Evolutionary conservation across 2,888 invertebrate genomes (phyloP), one percentile per base, ranked within the genome.

Genomic region (Brachyptera putata): DNA sequence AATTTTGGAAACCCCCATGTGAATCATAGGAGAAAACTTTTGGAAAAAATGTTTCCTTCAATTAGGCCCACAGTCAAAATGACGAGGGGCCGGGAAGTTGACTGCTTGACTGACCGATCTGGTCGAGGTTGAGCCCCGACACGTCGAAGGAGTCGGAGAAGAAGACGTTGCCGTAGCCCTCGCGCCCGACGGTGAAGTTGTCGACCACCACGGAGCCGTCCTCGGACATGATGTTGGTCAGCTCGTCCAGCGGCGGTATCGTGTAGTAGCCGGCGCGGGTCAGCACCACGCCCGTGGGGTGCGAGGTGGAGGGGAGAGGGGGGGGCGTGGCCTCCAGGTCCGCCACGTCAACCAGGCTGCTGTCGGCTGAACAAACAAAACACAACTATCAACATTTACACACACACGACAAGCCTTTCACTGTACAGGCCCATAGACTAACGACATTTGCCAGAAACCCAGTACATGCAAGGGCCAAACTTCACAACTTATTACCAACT

Each of bases 241-340:
- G 80, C 66, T 93, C 89, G 39, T 92, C 88, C 61, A 95, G 71
- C 0, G 87, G 76, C 0, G 98, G 98, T 63, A 93, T 84, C 0
- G 93, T 95, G 73, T 93, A 98, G 75, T 98, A 98, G 4, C 95
- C 96, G 0, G 79, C 84, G 0, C 94, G 79, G 0, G 83, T 84
- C 41, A 94, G 76, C 5, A 83, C 80, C 4, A 96, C 85, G 1
- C 93, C 91, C 0, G 91, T 84, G 0, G 88, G 86, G 71, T 89
- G 86, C 0, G 81, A 78, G 1, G 77, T 74, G 59, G 68, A 67
- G 30, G 70, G 70, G 39, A 64, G 61, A 24, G 48, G 14, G 2
- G 56, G 1, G 7, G 55, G 18, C 39, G 60, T 34, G n/a, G n/a
- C n/a, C n/a, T n/a, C n/a, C n/a, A n/a, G n/a, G 30, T 64, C 57